These are phyloP conservation scores for Helicoverpa assulta DNA, from an alignment of 2,888 invertebrate genomes.

Conservation along the genomic window DNA sequence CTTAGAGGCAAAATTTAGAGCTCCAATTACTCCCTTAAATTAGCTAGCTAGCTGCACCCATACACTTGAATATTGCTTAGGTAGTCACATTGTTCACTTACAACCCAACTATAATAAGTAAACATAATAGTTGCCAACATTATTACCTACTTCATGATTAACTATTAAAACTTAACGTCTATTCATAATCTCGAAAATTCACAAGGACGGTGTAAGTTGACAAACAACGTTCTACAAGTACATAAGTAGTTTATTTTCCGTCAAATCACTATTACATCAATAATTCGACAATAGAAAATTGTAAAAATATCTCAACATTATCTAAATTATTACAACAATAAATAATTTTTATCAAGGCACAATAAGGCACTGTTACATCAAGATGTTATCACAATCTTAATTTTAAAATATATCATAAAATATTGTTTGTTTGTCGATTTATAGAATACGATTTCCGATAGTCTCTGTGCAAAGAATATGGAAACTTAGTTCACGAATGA, in stretches of 20 bases:
- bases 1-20: constrained; percentile 64
- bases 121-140: constrained; percentile 82
- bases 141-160: constrained; percentile 82
- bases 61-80: constrained; percentile 72
- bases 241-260: constrained; percentile 82
- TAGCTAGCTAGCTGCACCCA: constrained; percentile 78
- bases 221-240: constrained; percentile 83
- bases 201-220: constrained; percentile 90
- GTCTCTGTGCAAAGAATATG: constrained; percentile 83
- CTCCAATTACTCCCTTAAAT: constrained; percentile 68
- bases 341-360: constrained; percentile 88
- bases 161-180: constrained; percentile 84
- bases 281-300: constrained; percentile 79
- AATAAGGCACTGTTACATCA: constrained; percentile 88
- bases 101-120: constrained; percentile 66
- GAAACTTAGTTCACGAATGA: constrained; percentile 77
- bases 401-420: constrained; percentile 75
- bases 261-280: constrained; percentile 80
- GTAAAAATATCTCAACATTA: constrained; percentile 84
- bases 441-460: constrained; percentile 80
- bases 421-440: constrained; percentile 64
- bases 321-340: constrained; percentile 87
- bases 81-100: constrained; percentile 71
- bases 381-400: constrained; percentile 89
- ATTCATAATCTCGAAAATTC: constrained; percentile 89